Conservation (phyloP, 2,888 invertebrate genomes). For the Antheraea assamensis region DNA sequence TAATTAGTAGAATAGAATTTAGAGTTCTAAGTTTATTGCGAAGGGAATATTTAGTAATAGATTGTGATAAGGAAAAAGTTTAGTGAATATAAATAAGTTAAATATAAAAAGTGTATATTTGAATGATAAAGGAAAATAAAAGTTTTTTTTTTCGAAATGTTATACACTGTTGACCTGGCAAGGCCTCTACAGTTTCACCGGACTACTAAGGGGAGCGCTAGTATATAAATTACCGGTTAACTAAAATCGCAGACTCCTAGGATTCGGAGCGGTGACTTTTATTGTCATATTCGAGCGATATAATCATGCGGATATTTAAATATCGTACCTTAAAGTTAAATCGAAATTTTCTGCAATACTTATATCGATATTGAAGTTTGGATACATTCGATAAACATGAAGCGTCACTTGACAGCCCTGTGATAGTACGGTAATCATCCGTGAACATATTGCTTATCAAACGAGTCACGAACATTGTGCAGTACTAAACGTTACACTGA, state of each 20-base stretch:
- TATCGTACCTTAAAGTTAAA: not conserved
- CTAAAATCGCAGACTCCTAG: not conserved
- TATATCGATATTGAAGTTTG: not conserved
- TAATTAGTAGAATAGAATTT: too few species aligned
- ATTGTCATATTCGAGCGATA: not conserved
- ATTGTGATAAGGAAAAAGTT: too few species aligned
- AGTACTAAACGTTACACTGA: not conserved
- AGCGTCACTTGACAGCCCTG: not conserved
- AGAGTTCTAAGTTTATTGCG: too few species aligned
- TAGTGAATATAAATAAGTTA: too few species aligned
- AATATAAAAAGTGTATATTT: too few species aligned
- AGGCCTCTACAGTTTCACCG: too few species aligned
- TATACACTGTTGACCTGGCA: too few species aligned
- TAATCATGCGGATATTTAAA: not conserved
- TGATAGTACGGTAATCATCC: conserved; percentile 4
- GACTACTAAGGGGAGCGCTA: not conserved
- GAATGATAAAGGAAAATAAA: too few species aligned
- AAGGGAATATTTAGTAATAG: too few species aligned
- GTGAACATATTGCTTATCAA: conserved; percentile 5
- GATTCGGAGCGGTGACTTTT: not conserved
- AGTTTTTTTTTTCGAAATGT: too few species aligned
- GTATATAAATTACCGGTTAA: not conserved
- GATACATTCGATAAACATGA: not conserved
- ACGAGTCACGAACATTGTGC: not conserved
- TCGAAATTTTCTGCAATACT: not conserved